phyloP scores from a whole-genome alignment of 2,113 vertebrate genomes.

The Cryptoleucopteryx plumbea region DNA sequence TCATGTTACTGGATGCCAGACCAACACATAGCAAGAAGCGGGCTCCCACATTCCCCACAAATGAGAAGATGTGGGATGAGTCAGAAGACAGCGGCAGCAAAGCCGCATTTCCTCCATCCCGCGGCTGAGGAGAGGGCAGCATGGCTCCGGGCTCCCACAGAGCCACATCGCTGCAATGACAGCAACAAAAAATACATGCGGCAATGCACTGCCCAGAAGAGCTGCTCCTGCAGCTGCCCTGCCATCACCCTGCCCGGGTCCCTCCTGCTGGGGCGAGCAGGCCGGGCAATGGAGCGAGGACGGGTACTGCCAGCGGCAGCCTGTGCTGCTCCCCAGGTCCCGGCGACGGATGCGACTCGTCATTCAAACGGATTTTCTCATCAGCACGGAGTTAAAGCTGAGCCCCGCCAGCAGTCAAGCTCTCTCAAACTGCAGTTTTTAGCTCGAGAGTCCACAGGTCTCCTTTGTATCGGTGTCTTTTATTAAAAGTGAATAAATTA shows the following conservation, averaged over 20 bases:
- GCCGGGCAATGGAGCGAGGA: fast-evolving
- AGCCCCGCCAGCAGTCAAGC: fast-evolving
- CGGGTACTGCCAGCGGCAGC: not conserved
- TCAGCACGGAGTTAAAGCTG: not conserved
- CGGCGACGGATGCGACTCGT: fast-evolving
- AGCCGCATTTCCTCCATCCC: fast-evolving
- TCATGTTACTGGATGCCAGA: not conserved
- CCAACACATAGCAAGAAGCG: not conserved
- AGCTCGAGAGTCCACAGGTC: not conserved
- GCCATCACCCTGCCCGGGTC: fast-evolving
- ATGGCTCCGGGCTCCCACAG: fast-evolving
- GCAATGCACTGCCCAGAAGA: not conserved
- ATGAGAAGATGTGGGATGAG: not conserved
- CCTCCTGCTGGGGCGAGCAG: not conserved
- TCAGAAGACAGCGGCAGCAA: not conserved
- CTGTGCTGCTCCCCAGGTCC: not conserved
- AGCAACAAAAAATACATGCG: not conserved
- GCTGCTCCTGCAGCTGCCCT: not conserved
- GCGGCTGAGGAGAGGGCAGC: not conserved
- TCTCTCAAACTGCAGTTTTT: not conserved
- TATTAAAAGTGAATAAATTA: not conserved
- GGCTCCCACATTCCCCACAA: not conserved
- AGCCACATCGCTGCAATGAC: not conserved
- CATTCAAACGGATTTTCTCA: not conserved
- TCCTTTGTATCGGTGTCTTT: not conserved